phyloP scores from a whole-genome alignment of 2,888 invertebrate genomes.

The Mythimna vitellina region DNA sequence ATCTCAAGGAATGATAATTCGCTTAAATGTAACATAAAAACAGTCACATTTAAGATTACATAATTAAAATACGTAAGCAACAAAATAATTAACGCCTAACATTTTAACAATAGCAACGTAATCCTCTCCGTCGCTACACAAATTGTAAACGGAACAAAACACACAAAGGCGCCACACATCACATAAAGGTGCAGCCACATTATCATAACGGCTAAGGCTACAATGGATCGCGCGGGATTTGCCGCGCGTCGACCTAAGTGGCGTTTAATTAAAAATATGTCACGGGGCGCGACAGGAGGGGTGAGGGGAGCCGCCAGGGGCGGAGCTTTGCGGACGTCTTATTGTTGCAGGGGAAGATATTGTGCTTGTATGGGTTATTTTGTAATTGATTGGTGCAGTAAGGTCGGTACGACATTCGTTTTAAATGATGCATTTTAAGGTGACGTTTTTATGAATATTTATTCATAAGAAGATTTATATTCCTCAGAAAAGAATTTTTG shows the following conservation, averaged over 20 bases:
- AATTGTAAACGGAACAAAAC: conserved; percentile 46
- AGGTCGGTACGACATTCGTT: background rate
- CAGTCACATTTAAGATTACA: background rate
- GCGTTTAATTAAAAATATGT: conserved; percentile 88
- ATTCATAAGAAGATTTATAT: background rate
- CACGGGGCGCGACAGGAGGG: conserved; percentile 65
- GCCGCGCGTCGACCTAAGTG: conserved; percentile 73
- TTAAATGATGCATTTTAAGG: background rate
- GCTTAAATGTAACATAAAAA: background rate
- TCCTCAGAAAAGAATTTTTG: background rate
- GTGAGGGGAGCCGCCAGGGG: conserved; percentile 14
- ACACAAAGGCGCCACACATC: conserved; percentile 51
- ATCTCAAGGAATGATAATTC: background rate
- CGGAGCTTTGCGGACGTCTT: conserved; percentile 53
- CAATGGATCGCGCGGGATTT: conserved; percentile 53
- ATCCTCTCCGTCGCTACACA: conserved; percentile 49
- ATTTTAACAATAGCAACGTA: conserved; percentile 54
- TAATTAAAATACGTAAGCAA: conserved; percentile 19
- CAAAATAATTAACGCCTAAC: conserved; percentile 53
- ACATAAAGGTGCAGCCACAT: conserved; percentile 59
- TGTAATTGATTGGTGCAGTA: conserved; percentile 20
- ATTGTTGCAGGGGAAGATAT: conserved; percentile 45
- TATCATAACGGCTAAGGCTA: conserved; percentile 58
- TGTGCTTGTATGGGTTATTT: conserved; percentile 22
- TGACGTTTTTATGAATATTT: no score